These are phyloP conservation scores for Ivindomyrus marchei DNA, from an alignment of 2,113 vertebrate species.

Conservation along the genomic window DNA sequence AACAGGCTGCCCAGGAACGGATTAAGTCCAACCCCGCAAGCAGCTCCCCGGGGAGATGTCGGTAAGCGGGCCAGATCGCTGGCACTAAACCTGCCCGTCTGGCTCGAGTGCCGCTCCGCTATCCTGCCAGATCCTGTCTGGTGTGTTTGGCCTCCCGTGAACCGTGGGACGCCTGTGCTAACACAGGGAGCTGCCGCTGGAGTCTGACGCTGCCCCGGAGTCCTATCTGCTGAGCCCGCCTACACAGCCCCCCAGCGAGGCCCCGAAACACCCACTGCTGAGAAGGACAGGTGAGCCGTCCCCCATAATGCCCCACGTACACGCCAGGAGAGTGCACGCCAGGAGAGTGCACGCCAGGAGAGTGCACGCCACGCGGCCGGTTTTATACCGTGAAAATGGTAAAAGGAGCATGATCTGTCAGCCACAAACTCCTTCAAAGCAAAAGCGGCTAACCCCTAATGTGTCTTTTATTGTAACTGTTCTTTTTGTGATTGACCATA, in stretches of 20 bases:
- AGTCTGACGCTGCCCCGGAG: slow-evolving; percentile 62
- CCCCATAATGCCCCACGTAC: not conserved
- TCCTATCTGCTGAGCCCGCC: slow-evolving; percentile 59
- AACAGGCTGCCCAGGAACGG: slow-evolving; percentile 73
- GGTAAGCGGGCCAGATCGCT: slow-evolving; percentile 37
- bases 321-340: not conserved
- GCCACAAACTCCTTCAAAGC: not conserved
- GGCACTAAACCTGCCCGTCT: not conserved
- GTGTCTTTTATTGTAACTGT: not conserved
- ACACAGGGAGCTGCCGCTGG: slow-evolving; percentile 65
- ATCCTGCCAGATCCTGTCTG: not conserved
- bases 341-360: no score
- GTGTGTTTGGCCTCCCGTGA: not conserved
- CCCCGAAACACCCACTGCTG: slow-evolving; percentile 71
- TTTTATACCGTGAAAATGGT: not conserved
- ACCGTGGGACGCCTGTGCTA: slow-evolving; percentile 16
- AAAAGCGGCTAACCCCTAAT: not conserved
- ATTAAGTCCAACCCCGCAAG: slow-evolving; percentile 51
- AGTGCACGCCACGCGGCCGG: not conserved
- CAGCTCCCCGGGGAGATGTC: slow-evolving; percentile 53
- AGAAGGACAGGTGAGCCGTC: slow-evolving; percentile 73
- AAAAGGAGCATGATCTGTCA: not conserved
- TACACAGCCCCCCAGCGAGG: slow-evolving; percentile 54
- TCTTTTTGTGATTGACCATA: not conserved
- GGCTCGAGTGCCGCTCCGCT: not conserved